Evolutionary conservation across 2,797 vertebrate genomes (phyloP), one percentile per base, ranked within the genome.

Genomic region (Anguilla anguilla): DNA sequence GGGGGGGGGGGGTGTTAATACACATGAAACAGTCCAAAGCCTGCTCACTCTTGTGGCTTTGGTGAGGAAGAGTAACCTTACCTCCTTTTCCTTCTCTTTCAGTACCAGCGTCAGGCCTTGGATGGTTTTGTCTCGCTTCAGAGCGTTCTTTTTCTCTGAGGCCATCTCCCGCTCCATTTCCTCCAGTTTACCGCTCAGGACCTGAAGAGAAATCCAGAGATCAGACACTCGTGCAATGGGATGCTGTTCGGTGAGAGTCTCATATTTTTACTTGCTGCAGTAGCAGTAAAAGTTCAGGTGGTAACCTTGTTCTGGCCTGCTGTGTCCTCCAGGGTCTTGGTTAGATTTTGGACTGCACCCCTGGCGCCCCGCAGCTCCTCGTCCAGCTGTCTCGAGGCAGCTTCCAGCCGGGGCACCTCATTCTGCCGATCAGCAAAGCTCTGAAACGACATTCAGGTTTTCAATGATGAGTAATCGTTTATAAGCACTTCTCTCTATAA

Each of bases 51-150:
- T 82, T 39, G n/a, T 82, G 53, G 15, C 31, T 28, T 49, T 59
- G 17, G 6, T 55, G 51, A 25, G 49, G 39, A 31, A 2, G 0
- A 59, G 53, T 17, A 83, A 11, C 25, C 91, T 86, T 90, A 98
- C 98, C 97, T 99, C 98, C 91, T 96, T 98, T 85, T 98, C 98
- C 92, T 99, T 99, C 88, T 97, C 96, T 94, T 96, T 97, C 86
- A 99, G 95, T 61, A 98, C 96, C 84, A 97, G 93, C 79, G 96
- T 97, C 86, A 99, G 96, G 3, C 98, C 99, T 93, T 99, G 99
- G 93, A 99, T 99, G 46, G 98, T 97, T 96, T 99, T 99, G 94
- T 99, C 98, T 92, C 98, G 95, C 93, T 99, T 99, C 91, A 99
- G 90, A 89, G 96, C 93, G 90, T 99, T 99, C 94, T 97, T 98